Conservation (phyloP, 2,113 vertebrate genomes). For the Sterna hirundo region DNA sequence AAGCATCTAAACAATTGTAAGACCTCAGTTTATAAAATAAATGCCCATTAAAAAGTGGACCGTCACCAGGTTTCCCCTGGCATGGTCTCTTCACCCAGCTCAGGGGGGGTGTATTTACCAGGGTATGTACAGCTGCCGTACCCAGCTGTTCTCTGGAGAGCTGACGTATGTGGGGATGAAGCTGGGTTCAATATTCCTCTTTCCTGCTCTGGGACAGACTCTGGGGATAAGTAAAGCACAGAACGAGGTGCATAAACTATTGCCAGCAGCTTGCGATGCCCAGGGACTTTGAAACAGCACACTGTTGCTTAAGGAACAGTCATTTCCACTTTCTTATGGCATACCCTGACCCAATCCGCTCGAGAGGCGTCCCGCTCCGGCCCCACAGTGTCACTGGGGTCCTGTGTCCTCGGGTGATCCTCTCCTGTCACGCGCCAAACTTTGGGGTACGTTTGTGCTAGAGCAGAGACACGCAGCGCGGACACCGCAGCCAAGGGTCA, state of each 20-base stretch:
- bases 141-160: not conserved
- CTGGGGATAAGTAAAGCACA: not conserved
- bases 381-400: not conserved
- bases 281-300: not conserved
- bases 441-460: not conserved
- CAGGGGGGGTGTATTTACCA: not conserved
- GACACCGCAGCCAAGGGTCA: fast-evolving
- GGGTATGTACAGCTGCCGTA: not conserved
- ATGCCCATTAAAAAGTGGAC: not conserved
- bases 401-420: not conserved
- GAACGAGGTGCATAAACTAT: not conserved
- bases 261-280: not conserved
- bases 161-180: not conserved
- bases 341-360: not conserved
- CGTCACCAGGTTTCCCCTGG: not conserved
- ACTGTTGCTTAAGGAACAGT: not conserved
- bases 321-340: not conserved
- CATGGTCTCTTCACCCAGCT: not conserved
- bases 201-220: not conserved
- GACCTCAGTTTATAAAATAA: slow-evolving; percentile 3
- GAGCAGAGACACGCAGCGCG: not conserved
- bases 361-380: not conserved
- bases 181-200: not conserved
- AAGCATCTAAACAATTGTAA: not conserved
- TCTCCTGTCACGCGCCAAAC: not conserved